Base-by-base conservation (phyloP, 2,888 invertebrate genomes). In the Drepanosiphum platanoidis region DNA sequence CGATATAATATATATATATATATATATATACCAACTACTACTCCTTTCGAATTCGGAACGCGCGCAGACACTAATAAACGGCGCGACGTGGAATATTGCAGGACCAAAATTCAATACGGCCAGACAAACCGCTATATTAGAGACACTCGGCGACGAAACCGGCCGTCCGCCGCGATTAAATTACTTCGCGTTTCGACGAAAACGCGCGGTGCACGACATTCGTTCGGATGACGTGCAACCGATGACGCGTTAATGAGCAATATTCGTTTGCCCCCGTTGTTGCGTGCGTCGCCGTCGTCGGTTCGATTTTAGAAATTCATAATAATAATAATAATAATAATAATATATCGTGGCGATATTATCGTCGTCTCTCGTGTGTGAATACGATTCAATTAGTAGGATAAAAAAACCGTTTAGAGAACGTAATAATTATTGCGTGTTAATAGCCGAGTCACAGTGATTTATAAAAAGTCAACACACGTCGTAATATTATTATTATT, bases 31-130 rank as follows among this genome's bases (percentile, higher is more conserved):
- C n/a, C n/a, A n/a, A n/a, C n/a, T n/a, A n/a, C n/a, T n/a, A 27
- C 61, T 61, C 61, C 61, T 61, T 61, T 61, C 61, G 61, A 61
- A 61, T 61, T 61, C 61, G 61, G n/a, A 8, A 42, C 42, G 11
- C 42, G n/a, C 42, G 42, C 42, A 42, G 42, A 42, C 42, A 42
- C 11, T 9, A 42, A 22, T 61, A 22, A 7, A n/a, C 61, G 27
- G 27, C 22, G 5, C 9, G 7, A 9, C 22, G 13, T 61, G 7
- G 9, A 61, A 61, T 58, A 27, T 27, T n/a, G 11, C 42, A 7
- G n/a, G 27, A 61, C 7, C n/a, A 7, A n/a, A 27, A 61, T 27
- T 61, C 61, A 9, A 27, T 61, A 11, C 42, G 52, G 15, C 52
- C 52, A 52, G 22, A 52, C 22, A 46, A n/a, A 52, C 52, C 52